These are phyloP conservation scores for Torymus texanus DNA, from an alignment of 2,888 invertebrate species.

Conservation along the genomic window DNA sequence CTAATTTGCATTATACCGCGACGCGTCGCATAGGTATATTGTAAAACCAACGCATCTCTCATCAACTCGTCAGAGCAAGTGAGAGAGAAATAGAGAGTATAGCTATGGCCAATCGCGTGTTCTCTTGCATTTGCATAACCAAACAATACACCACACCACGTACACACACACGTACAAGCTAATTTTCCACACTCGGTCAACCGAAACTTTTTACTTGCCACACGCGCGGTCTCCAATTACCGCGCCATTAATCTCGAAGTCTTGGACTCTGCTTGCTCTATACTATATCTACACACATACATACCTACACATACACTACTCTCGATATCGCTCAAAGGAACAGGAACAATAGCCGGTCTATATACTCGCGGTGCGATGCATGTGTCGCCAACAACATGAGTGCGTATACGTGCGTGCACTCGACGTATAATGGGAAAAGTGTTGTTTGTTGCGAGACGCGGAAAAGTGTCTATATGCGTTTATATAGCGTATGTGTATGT, in stretches of 20 bases:
- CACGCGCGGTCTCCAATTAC: slow-evolving; percentile 34
- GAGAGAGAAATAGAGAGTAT: no score
- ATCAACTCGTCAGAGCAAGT: no score
- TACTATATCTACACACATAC: background rate
- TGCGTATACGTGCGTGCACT: background rate
- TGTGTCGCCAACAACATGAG: no score
- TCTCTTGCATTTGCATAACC: no score
- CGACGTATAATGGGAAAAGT: no score
- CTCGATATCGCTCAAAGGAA: slow-evolving; percentile 38
- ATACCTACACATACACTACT: background rate
- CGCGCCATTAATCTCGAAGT: slow-evolving; percentile 36
- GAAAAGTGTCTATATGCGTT: background rate
- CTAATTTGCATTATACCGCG: background rate
- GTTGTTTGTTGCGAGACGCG: slow-evolving; percentile 11
- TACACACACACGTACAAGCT: slow-evolving; percentile 1
- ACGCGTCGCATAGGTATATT: background rate
- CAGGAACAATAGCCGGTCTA: slow-evolving; percentile 34
- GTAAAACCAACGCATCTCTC: no score
- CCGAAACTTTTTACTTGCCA: background rate
- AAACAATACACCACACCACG: no score
- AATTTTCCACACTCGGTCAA: slow-evolving; percentile 22
- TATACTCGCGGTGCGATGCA: background rate
- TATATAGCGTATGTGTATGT: no score
- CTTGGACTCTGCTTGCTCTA: background rate
- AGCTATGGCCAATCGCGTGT: no score